Conservation (phyloP, 2,888 invertebrate species). For the Melieria crassipennis region DNA sequence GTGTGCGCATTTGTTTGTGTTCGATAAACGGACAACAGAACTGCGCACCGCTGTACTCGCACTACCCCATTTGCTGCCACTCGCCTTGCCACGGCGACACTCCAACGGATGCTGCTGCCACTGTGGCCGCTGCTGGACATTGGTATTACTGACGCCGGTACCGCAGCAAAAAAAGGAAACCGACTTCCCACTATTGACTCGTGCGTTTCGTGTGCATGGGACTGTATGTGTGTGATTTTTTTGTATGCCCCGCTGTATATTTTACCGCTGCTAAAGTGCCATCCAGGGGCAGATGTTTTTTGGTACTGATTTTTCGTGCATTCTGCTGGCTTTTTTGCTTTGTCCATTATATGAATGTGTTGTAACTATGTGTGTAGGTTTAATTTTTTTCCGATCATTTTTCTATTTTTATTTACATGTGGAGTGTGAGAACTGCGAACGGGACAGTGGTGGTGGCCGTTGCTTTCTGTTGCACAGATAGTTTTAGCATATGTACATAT, state of each 20-base stretch:
- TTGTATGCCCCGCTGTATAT: conserved; percentile 21
- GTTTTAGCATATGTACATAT: not conserved
- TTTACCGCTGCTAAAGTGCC: conserved; percentile 55
- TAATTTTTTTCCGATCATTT: conserved; percentile 27
- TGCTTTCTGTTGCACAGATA: not conserved
- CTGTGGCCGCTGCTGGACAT: conserved; percentile 3
- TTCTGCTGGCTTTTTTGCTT: conserved; percentile 9
- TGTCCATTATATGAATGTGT: no score
- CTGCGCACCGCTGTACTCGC: not conserved
- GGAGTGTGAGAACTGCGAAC: conserved; percentile 18
- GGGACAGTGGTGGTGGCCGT: conserved; percentile 24
- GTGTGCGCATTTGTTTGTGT: conserved; percentile 18
- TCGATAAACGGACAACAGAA: conserved; percentile 29
- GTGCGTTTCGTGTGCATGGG: conserved; percentile 16
- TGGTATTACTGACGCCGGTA: conserved; percentile 11
- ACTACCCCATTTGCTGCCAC: conserved; percentile 1
- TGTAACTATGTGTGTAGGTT: no score
- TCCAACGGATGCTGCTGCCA: conserved; percentile 9
- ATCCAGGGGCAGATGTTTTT: conserved; percentile 62
- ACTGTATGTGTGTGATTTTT: conserved; percentile 8
- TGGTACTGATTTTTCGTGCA: conserved; percentile 37
- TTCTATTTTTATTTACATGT: conserved; percentile 39
- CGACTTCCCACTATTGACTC: conserved; percentile 7
- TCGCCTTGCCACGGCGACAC: conserved; percentile 5
- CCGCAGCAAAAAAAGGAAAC: conserved; percentile 6